Evolutionary conservation across 2,888 invertebrate species (phyloP).

Genomic region (Bombyx huttoni): DNA sequence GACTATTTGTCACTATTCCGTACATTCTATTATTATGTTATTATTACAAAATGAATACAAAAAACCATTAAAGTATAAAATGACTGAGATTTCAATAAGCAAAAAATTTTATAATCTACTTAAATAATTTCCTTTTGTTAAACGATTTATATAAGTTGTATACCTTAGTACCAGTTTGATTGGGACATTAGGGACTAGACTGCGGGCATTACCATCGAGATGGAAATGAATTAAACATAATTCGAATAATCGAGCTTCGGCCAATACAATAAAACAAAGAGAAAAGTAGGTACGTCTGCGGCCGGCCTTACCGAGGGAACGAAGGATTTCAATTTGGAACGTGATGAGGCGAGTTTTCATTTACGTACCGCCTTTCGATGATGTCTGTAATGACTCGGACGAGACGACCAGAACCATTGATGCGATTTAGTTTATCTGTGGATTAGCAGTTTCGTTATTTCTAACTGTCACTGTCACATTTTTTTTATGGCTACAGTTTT

Average conservation of each 20-base stretch:
- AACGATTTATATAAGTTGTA: background rate
- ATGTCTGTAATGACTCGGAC: slow-evolving; percentile 32
- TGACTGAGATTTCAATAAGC: background rate
- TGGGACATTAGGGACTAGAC: slow-evolving; percentile 26
- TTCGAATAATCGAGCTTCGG: slow-evolving; percentile 66
- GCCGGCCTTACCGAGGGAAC: slow-evolving; percentile 47
- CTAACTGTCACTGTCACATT: background rate
- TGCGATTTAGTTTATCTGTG: background rate
- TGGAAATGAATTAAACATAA: slow-evolving; percentile 70
- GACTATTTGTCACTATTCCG: background rate
- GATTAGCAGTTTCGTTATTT: background rate
- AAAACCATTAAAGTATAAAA: background rate
- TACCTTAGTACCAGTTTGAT: background rate
- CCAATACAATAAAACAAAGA: slow-evolving; percentile 66
- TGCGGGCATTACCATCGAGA: slow-evolving; percentile 48
- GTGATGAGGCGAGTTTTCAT: slow-evolving; percentile 69
- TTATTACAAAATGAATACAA: background rate
- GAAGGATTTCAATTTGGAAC: slow-evolving; percentile 72
- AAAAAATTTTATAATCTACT: background rate
- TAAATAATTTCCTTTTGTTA: background rate
- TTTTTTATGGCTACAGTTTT: too few relatives aligned
- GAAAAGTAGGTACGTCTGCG: slow-evolving; percentile 47
- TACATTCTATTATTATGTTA: background rate
- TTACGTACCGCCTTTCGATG: slow-evolving; percentile 44
- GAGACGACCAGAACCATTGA: slow-evolving; percentile 7